Conservation (phyloP, 2,888 invertebrate genomes). For the Seira ritae region DNA sequence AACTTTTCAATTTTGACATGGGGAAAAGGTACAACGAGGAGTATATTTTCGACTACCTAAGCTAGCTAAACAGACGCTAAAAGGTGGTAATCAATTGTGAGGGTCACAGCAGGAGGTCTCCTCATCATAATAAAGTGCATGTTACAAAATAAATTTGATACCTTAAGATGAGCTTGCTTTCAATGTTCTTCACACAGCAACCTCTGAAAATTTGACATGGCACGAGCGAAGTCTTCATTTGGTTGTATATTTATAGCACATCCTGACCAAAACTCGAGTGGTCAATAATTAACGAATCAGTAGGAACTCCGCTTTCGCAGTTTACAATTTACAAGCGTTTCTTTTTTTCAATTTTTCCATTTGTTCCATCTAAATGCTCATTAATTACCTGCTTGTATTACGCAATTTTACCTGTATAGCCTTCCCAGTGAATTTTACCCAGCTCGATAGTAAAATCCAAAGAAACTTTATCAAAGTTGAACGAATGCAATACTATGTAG, state of each 20-base stretch:
- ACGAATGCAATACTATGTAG: not conserved
- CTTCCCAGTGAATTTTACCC: too few relatives aligned
- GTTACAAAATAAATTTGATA: not conserved
- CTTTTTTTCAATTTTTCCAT: not conserved
- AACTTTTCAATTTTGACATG: conserved; percentile 21
- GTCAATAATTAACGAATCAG: not conserved
- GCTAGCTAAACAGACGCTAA: not conserved
- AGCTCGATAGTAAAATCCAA: too few relatives aligned
- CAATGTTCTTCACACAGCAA: too few relatives aligned
- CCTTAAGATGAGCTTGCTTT: not conserved
- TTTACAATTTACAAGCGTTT: too few relatives aligned
- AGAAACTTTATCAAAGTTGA: conserved; percentile 26
- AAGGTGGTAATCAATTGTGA: conserved; percentile 27
- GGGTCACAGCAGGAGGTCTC: conserved; percentile 45
- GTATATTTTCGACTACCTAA: too few relatives aligned
- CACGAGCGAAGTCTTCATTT: too few relatives aligned
- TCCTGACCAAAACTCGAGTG: too few relatives aligned
- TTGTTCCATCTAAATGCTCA: not conserved
- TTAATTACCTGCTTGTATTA: conserved; percentile 33
- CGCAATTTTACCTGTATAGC: conserved; percentile 31
- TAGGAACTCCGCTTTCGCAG: not conserved
- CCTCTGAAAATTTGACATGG: too few relatives aligned
- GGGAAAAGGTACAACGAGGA: conserved; percentile 7
- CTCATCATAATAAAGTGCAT: conserved; percentile 22
- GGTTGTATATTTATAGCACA: too few relatives aligned